Percentiles rank a stretch among this genome's conserved stretches.
phyloP scores from a whole-genome alignment of 2,888 invertebrate genomes.

The Conchocele bisecta region DNA sequence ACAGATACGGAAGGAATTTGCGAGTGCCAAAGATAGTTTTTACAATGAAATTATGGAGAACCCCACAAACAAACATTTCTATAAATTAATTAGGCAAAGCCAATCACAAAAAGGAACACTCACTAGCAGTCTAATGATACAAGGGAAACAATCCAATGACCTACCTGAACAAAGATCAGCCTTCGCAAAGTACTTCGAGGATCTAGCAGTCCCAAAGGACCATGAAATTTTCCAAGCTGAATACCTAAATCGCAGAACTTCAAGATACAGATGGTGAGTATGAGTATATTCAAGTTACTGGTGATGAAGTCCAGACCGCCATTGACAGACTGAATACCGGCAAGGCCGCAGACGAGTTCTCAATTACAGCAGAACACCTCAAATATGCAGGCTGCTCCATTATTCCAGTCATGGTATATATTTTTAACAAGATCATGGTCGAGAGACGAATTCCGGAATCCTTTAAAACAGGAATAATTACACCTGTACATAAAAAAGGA shows the following conservation, averaged over 20 bases:
- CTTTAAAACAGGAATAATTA: slow-evolving; percentile 6
- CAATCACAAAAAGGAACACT: background rate
- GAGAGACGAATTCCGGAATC: background rate
- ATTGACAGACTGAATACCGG: slow-evolving; percentile 11
- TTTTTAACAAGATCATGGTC: slow-evolving; percentile 10
- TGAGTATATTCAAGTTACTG: background rate
- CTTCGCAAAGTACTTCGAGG: slow-evolving; percentile 4
- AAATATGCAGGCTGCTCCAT: background rate
- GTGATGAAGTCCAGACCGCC: slow-evolving; percentile 2
- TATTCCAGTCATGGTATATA: background rate
- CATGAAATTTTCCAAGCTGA: background rate
- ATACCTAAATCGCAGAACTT: too few species aligned
- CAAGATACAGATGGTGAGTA: too few species aligned
- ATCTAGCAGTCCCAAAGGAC: slow-evolving; percentile 14
- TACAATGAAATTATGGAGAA: slow-evolving; percentile 15
- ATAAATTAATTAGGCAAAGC: slow-evolving; percentile 6
- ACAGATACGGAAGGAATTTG: slow-evolving; percentile 4
- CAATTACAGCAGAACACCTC: slow-evolving; percentile 5
- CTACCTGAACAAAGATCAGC: background rate
- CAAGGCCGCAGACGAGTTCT: slow-evolving; percentile 14
- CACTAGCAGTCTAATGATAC: background rate
- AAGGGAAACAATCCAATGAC: background rate
- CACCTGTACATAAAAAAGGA: slow-evolving; percentile 1
- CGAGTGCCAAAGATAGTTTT: slow-evolving; percentile 1
- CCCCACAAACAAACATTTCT: slow-evolving; percentile 1